Conservation (phyloP, 2,113 vertebrate species). For the Lasiurus cinereus region DNA sequence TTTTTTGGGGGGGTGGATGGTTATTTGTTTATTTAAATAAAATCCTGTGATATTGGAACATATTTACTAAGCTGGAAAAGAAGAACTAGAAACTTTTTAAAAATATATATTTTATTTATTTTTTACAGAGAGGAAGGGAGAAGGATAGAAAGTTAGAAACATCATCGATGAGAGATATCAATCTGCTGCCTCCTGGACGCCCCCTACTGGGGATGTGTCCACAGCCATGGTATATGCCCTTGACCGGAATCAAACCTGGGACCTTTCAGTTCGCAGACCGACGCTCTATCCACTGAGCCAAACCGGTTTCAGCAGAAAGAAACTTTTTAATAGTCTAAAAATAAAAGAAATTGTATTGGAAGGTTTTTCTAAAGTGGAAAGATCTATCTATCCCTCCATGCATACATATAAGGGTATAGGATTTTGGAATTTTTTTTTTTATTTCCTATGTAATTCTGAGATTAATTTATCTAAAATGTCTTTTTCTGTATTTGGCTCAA, state of each 20-base stretch:
- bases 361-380: neutral
- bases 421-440: slow-evolving; percentile 36
- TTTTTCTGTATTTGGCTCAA: slow-evolving; percentile 31
- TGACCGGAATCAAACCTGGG: too few relatives aligned
- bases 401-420: neutral
- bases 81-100: neutral
- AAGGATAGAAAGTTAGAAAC: too few relatives aligned
- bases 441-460: neutral
- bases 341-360: neutral
- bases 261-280: too few relatives aligned
- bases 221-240: too few relatives aligned
- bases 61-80: neutral
- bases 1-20: neutral
- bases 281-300: too few relatives aligned
- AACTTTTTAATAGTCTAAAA: neutral
- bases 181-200: too few relatives aligned
- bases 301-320: neutral
- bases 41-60: neutral
- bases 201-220: too few relatives aligned
- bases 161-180: too few relatives aligned
- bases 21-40: neutral
- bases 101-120: too few relatives aligned
- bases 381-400: neutral
- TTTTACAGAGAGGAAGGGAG: too few relatives aligned
- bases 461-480: neutral